A percentile compares a stretch with the other conserved stretches of the same genome.
These are phyloP conservation scores for Hemichromis elongatus DNA, from an alignment of 2,113 vertebrate genomes.

Conservation along the genomic window DNA sequence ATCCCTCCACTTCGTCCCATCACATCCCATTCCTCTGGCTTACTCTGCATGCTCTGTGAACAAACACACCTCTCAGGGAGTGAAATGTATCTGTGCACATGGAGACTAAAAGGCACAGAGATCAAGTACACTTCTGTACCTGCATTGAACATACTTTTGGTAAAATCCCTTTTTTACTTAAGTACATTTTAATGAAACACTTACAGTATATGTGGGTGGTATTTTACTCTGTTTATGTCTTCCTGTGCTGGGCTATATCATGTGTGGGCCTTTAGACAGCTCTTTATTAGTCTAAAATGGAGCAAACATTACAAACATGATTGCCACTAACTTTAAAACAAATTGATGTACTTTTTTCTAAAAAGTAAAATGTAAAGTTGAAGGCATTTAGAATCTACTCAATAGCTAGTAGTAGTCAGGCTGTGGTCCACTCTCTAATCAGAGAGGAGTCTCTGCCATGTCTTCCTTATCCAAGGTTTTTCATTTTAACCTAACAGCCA, in stretches of 20 bases:
- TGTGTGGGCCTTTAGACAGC: neutral
- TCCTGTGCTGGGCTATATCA: neutral
- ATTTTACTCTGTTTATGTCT: neutral
- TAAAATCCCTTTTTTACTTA: neutral
- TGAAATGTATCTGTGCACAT: neutral
- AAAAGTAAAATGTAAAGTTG: neutral
- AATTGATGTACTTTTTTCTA: neutral
- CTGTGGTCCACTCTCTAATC: neutral
- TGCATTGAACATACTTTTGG: neutral
- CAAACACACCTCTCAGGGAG: neutral
- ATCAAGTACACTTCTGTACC: neutral
- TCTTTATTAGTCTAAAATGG: neutral
- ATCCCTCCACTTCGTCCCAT: neutral
- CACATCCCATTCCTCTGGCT: neutral
- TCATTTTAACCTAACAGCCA: neutral
- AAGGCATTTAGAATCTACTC: neutral
- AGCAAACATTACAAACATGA: neutral
- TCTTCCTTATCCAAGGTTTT: neutral
- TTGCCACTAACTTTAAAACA: neutral
- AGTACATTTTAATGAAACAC: neutral
- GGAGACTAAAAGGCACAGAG: neutral
- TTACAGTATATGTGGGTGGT: neutral
- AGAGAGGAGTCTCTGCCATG: neutral
- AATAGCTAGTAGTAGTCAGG: neutral
- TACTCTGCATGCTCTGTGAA: neutral